Conservation (phyloP, 2,113 vertebrate species). For the Ammodramus savannarum region DNA sequence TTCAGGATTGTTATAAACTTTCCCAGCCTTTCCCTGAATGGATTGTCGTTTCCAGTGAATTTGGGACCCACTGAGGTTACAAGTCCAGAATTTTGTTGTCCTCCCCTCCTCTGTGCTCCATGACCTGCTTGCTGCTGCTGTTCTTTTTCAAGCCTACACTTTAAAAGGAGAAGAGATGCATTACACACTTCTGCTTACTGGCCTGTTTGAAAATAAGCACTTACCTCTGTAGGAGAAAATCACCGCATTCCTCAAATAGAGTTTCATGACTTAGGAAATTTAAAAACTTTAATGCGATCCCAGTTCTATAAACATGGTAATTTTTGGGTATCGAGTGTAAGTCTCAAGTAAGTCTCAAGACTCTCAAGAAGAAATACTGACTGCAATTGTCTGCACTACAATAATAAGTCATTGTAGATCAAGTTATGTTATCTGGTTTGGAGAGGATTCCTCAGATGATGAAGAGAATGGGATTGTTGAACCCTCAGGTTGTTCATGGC, state of each 20-base stretch:
- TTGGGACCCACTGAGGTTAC: background rate
- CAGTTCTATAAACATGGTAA: background rate
- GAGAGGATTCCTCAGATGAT: background rate
- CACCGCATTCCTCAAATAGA: background rate
- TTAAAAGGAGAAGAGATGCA: background rate
- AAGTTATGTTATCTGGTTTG: background rate
- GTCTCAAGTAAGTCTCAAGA: background rate
- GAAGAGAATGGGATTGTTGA: background rate
- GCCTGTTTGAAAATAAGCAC: background rate
- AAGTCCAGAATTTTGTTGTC: background rate
- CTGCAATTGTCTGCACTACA: background rate
- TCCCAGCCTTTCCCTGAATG: background rate
- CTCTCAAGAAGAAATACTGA: background rate
- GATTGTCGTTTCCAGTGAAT: background rate
- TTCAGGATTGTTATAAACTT: background rate
- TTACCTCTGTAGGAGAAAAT: background rate
- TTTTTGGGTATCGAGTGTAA: background rate
- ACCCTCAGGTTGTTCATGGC: background rate
- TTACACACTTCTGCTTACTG: background rate
- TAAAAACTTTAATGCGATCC: background rate
- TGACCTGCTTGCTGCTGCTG: background rate
- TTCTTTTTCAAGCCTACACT: background rate
- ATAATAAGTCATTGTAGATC: background rate
- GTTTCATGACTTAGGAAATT: background rate
- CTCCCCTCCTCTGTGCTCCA: rapidly evolving